Percentiles rank a stretch among this genome's conserved stretches.
Evolutionary conservation across 2,888 invertebrate species (phyloP).

Genomic region (Cryptocephalus moraei): DNA sequence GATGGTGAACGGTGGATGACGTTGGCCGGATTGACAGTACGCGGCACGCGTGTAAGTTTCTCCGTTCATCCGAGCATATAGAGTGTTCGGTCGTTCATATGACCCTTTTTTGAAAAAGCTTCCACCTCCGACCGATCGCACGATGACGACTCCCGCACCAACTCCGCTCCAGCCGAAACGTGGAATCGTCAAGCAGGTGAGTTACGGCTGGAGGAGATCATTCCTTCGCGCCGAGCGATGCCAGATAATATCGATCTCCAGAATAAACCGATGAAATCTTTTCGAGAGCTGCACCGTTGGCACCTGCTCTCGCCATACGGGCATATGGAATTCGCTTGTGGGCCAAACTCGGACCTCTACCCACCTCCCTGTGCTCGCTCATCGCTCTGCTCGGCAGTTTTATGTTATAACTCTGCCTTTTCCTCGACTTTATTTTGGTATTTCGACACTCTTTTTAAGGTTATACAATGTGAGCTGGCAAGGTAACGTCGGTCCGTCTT

Average conservation of each 20-base stretch:
- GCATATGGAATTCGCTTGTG: background rate
- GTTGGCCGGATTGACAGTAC: too few relatives aligned
- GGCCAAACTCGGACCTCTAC: background rate
- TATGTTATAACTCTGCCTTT: background rate
- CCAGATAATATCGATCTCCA: background rate
- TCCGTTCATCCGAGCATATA: too few relatives aligned
- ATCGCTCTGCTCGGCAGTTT: background rate
- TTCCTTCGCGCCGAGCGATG: background rate
- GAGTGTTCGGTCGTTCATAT: slow-evolving; percentile 3
- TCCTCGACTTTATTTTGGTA: slow-evolving; percentile 13
- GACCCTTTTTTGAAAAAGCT: slow-evolving; percentile 9
- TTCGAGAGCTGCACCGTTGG: slow-evolving; percentile 29
- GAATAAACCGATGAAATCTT: background rate
- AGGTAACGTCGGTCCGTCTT: background rate
- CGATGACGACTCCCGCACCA: slow-evolving; percentile 18
- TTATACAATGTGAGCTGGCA: background rate
- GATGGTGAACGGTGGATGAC: slow-evolving; percentile 7
- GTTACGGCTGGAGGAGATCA: slow-evolving; percentile 7
- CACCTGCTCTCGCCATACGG: slow-evolving; percentile 11
- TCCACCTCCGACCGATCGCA: slow-evolving; percentile 6
- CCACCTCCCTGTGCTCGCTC: background rate
- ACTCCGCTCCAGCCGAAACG: slow-evolving; percentile 35
- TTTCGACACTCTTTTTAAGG: slow-evolving; percentile 10
- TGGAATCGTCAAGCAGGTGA: slow-evolving; percentile 54
- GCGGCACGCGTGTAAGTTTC: too few relatives aligned